Evolutionary conservation across 2,797 vertebrate species (phyloP), one percentile per base, ranked within the genome.

Genomic region (Channallabes apus): DNA sequence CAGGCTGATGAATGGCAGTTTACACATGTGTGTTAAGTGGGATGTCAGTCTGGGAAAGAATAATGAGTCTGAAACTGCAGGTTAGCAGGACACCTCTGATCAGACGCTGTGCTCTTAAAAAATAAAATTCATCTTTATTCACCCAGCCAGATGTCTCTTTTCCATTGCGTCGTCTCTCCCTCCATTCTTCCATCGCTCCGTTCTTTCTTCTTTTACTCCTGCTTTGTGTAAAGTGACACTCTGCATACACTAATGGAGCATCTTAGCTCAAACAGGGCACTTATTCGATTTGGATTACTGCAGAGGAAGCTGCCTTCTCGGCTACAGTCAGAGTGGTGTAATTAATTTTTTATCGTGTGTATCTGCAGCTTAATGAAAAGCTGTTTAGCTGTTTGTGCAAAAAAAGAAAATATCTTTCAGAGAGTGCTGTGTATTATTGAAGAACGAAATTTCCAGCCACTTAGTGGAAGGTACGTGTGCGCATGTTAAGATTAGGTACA

Each of bases 51-150:
- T 62, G 61, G 67, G 79, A 62, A 77, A 83, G 84, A 84, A 88
- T 89, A 90, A 88, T 89, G 88, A 89, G 82, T 71, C 76, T 78
- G 64, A 84, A 86, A 86, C 81, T 80, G 83, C 85, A 87, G 35
- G 84, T 75, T 86, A 78, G 82, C 79, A 32, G 69, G 80, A 81
- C 77, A 62, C 83, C 72, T 80, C 61, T 46, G 85, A 89, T 87
- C 86, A 79, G 67, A 76, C 67, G 54, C 68, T 38, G 67, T 64
- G 22, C 72, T 82, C 62, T 41, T 75, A 46, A 73, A 88, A 82
- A 80, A 22, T 41, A 29, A 86, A 77, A 3, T 29, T 88, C 82
- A 88, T 89, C 84, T 86, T 89, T 85, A 90, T 89, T 88, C 83
- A 85, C n/a, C 17, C 56, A 86, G 35, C 83, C 65, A 87, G 67